Base-by-base conservation (phyloP, 2,888 invertebrate species). In the Deilephila elpenor region DNA sequence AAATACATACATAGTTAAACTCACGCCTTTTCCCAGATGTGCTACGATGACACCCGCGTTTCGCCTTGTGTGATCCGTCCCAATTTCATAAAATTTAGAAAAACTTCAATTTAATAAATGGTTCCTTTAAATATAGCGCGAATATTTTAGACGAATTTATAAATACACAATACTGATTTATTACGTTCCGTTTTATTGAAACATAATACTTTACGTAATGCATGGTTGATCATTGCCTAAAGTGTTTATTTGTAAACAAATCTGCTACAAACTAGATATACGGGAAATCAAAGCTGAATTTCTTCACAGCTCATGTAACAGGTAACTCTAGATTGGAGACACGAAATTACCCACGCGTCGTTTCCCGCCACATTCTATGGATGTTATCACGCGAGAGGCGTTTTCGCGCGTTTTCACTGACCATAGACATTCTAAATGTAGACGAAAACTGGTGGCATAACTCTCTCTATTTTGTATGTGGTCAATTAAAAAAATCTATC, bases 391-490 rank as follows among this genome's bases (percentile, higher is more conserved):
- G 79, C 82, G 78, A 84, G 74, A 72, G 71, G 71, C 73, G 77
- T 82, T 83, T 85, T 84, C 84, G 80, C 85, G 85, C 83, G 82
- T 86, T 87, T 86, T 86, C 85, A 82, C 87, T 84, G 74, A 83
- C 84, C 84, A 85, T 85, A 86, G 82, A 80, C 77, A 75, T 79
- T 78, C 1, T 25, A 25, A 25, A 25, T 25, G 74, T 78, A 56
- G 19, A 56, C 53, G n/a, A 73, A 70, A 74, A 73, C 74, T 71
- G 72, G 71, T 62, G 67, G 59, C 70, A 73, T 76, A 81, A 82
- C 82, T 82, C 80, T 83, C 82, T 81, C 64, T 72, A 62, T 73
- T 67, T 59, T 73, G 72, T 64, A 56, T 17, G 53, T 70, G 72
- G 79, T 78, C 78, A 78, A 71, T 70, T 51, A 5, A 59, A 76